Percentiles rank a stretch among this genome's conserved stretches.
These are phyloP conservation scores for Mya arenaria DNA, from an alignment of 1,140 invertebrate species.

Conservation along the genomic window DNA sequence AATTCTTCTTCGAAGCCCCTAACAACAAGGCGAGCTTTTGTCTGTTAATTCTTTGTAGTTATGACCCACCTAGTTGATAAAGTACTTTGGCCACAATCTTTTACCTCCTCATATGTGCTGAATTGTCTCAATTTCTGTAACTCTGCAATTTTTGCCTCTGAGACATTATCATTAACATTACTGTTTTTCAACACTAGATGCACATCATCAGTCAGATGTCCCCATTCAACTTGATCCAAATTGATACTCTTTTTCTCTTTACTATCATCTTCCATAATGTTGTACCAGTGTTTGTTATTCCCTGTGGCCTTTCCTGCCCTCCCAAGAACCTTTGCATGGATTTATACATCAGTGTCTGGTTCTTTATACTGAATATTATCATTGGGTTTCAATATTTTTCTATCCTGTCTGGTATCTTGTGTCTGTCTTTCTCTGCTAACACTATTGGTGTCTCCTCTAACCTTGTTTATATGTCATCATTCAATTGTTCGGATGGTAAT, in stretches of 20 bases:
- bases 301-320: slow-evolving; percentile 45
- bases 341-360: slow-evolving; percentile 26
- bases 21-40: slow-evolving; percentile 56
- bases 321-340: slow-evolving; percentile 17
- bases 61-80: slow-evolving; percentile 52
- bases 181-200: slow-evolving; percentile 31
- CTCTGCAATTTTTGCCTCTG: slow-evolving; percentile 28
- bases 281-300: slow-evolving; percentile 42
- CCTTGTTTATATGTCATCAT: slow-evolving; percentile 8
- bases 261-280: slow-evolving; percentile 6
- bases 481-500: not conserved
- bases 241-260: slow-evolving; percentile 47
- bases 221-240: slow-evolving; percentile 39
- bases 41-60: slow-evolving; percentile 43
- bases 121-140: slow-evolving; percentile 42
- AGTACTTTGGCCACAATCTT: slow-evolving; percentile 46
- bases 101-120: slow-evolving; percentile 35
- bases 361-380: slow-evolving; percentile 38
- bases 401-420: slow-evolving; percentile 10
- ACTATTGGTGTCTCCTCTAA: too few relatives aligned
- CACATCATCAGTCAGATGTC: slow-evolving; percentile 23
- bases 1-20: slow-evolving; percentile 59
- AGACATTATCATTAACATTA: slow-evolving; percentile 22
- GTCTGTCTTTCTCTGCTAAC: slow-evolving; percentile 2
- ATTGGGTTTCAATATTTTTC: slow-evolving; percentile 32